These are phyloP conservation scores for Arvicanthis niloticus DNA, from an alignment of 2,113 vertebrate species.

Conservation along the genomic window DNA sequence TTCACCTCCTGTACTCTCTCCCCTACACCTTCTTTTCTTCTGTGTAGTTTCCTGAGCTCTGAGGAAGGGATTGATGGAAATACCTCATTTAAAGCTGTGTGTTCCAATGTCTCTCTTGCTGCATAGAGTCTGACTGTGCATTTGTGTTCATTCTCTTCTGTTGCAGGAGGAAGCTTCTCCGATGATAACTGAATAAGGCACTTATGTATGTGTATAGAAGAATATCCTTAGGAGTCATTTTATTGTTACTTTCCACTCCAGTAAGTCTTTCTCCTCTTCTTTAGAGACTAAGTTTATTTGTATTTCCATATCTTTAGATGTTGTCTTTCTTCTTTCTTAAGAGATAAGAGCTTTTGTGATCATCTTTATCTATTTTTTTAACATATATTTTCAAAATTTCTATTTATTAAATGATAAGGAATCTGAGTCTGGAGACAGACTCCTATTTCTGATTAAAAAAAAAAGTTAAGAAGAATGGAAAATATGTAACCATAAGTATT, in stretches of 20 bases:
- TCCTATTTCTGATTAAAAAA: neutral
- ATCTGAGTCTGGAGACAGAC: neutral
- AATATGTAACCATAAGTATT: neutral
- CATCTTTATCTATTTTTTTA: neutral
- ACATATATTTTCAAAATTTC: neutral
- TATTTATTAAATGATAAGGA: neutral
- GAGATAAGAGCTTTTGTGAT: neutral
- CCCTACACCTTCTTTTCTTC: neutral
- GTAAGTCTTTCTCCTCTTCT: constrained; percentile 4
- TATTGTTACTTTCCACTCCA: neutral
- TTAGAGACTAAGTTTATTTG: neutral
- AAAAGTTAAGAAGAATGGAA: neutral
- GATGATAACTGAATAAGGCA: neutral
- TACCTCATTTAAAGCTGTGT: neutral
- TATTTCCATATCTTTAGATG: neutral
- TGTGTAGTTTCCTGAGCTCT: neutral
- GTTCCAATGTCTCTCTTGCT: neutral
- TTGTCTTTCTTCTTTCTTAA: neutral
- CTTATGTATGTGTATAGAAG: neutral
- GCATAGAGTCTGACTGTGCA: neutral
- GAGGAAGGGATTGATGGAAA: neutral
- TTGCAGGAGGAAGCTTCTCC: neutral
- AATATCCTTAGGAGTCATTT: neutral
- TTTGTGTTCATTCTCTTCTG: neutral
- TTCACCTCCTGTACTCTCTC: no score